Percentiles rank a stretch among this genome's conserved stretches.
Evolutionary conservation across 2,113 vertebrate species (phyloP).

Genomic region (Sinocyclocheilus anophthalmus): DNA sequence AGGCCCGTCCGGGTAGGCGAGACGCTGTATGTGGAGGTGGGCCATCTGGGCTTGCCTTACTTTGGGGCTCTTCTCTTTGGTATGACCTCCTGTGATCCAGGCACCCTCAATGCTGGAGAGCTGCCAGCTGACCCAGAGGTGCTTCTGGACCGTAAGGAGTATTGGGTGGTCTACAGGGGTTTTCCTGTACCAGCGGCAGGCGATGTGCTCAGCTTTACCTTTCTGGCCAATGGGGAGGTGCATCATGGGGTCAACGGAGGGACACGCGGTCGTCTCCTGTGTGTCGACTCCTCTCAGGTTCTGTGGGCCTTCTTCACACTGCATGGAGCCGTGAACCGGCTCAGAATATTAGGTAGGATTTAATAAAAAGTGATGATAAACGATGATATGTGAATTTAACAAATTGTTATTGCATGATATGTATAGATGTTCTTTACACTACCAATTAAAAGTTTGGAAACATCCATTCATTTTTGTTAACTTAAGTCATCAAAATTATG

Average conservation of each 20-base stretch:
- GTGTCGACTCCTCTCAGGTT: slow-evolving; percentile 92
- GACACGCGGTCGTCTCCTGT: slow-evolving; percentile 88
- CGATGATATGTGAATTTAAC: background rate
- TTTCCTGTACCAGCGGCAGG: slow-evolving; percentile 86
- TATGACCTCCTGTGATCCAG: slow-evolving; percentile 94
- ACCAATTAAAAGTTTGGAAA: background rate
- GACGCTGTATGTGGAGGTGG: slow-evolving; percentile 91
- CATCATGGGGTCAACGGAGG: slow-evolving; percentile 90
- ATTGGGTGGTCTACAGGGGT: slow-evolving; percentile 93
- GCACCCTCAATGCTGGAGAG: slow-evolving; percentile 86
- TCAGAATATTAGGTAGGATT: slow-evolving; percentile 86
- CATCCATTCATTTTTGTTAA: background rate
- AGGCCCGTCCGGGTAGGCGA: slow-evolving; percentile 88
- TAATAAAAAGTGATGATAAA: background rate
- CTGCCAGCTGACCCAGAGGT: slow-evolving; percentile 91
- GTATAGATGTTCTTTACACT: background rate
- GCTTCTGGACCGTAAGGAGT: slow-evolving; percentile 96
- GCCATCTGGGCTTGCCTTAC: slow-evolving; percentile 88
- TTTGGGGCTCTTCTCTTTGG: slow-evolving; percentile 91
- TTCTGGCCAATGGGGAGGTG: slow-evolving; percentile 89
- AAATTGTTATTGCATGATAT: background rate
- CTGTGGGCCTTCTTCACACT: slow-evolving; percentile 96
- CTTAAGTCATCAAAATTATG: background rate
- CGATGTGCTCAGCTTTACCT: slow-evolving; percentile 90
- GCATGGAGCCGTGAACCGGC: slow-evolving; percentile 90